Base-by-base conservation (phyloP, 1,140 invertebrate species). In the Eupristina koningsbergeri region DNA sequence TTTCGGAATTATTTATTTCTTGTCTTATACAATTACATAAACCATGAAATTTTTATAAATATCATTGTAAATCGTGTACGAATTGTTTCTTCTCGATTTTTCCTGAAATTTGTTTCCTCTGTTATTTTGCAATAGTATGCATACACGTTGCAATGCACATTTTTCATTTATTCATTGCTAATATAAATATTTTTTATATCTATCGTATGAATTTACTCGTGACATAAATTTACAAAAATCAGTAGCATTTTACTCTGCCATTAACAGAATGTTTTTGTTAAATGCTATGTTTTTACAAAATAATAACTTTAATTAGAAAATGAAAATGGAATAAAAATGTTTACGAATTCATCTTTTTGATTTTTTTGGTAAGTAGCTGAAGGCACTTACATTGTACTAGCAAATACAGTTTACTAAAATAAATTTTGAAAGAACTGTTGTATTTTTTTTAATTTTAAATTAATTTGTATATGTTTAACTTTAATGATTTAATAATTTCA, bases 311-410 rank as follows among this genome's bases (percentile, higher is more conserved):
- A 74, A 39, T 75, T 45, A 75, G 71, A n/a, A 64, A 34, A 63
- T 64, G 58, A 75, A 63, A 34, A 75, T 39, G 29, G 63, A 50
- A 34, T 81, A 75, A 45, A 63, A 53, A 69, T 69, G 73, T 34
- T 77, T 76, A 69, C 47, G 31, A 77, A 77, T 69, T 47, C 58
- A 83, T 58, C 61, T 83, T 77, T 67, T 64, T 29, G n/a, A 53
- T 82, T 82, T 53, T 74, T 69, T 83, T 58, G 81, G 81, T 83
- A 83, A 83, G 81, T 83, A 83, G 75, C 74, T 83, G 75, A 75
- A 78, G 50, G 58, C 29, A 75, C 29, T 22, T 74, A 45, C 58
- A 45, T 31, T 58, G 45, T 61, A 71, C 11, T 34, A 74, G 47
- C 39, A 81, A 71, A 22, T 15, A 15, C 29, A 74, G 22, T 61